Percentiles rank a stretch among this genome's conserved stretches.
These are phyloP conservation scores for Theristus sp. DNA, from an alignment of 2,888 invertebrate genomes.

Conservation along the genomic window DNA sequence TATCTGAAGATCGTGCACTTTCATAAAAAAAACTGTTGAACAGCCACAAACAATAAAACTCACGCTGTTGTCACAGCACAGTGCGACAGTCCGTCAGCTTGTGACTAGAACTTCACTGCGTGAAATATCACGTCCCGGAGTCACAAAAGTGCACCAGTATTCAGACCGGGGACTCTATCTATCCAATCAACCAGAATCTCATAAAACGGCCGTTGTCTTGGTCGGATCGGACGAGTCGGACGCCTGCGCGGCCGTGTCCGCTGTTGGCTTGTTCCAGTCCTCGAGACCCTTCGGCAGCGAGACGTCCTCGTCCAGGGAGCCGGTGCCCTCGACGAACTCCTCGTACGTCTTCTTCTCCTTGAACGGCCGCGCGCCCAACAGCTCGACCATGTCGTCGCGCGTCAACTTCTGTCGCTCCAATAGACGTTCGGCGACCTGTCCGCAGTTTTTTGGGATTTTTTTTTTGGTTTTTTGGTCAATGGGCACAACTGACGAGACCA, in stretches of 20 bases:
- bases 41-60: background rate
- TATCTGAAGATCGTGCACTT: too few species aligned
- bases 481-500: too few species aligned
- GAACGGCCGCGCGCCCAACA: conserved; percentile 82
- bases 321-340: conserved; percentile 88
- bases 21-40: too few species aligned
- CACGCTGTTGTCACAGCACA: background rate
- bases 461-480: too few species aligned
- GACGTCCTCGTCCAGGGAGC: conserved; percentile 91
- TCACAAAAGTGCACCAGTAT: too few species aligned
- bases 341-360: conserved; percentile 97
- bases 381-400: conserved; percentile 89
- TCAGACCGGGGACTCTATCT: too few species aligned
- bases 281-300: conserved; percentile 77
- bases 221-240: too few species aligned
- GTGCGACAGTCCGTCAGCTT: background rate
- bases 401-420: conserved; percentile 82
- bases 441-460: background rate
- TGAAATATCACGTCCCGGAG: background rate
- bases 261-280: conserved; percentile 57
- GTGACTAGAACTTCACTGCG: background rate
- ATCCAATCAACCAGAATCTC: too few species aligned
- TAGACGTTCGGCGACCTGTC: conserved; percentile 68
- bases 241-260: background rate
- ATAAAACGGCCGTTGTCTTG: too few species aligned